These are phyloP conservation scores for Chloroceryle aenea DNA, from an alignment of 2,113 vertebrate species.

Conservation along the genomic window DNA sequence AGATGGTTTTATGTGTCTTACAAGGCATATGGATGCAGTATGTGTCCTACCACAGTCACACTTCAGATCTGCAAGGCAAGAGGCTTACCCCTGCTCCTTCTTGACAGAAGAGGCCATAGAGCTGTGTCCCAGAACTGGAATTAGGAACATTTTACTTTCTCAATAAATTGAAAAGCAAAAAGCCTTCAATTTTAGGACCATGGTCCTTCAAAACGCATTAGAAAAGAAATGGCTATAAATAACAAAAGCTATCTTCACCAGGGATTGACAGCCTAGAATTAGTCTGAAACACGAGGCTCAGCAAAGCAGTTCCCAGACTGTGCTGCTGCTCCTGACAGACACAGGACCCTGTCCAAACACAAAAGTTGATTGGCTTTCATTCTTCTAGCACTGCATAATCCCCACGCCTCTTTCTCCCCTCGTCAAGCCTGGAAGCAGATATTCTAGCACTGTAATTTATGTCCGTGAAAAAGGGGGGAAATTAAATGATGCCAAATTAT, in stretches of 20 bases:
- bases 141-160: neutral
- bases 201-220: neutral
- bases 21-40: neutral
- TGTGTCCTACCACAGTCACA: neutral
- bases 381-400: neutral
- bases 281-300: neutral
- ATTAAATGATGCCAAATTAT: neutral
- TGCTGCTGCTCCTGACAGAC: neutral
- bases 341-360: neutral
- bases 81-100: neutral
- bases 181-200: neutral
- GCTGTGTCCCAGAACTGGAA: neutral
- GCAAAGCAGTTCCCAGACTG: neutral
- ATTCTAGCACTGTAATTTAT: neutral
- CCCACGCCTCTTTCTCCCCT: neutral
- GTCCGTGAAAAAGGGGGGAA: neutral
- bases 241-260: neutral
- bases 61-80: neutral
- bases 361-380: neutral
- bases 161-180: neutral
- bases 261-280: neutral
- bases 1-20: neutral
- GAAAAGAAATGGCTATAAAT: neutral
- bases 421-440: fast-evolving
- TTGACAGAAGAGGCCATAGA: neutral